These are phyloP conservation scores for Nixonia krombeini DNA, from an alignment of 1,140 invertebrate genomes.

Conservation along the genomic window DNA sequence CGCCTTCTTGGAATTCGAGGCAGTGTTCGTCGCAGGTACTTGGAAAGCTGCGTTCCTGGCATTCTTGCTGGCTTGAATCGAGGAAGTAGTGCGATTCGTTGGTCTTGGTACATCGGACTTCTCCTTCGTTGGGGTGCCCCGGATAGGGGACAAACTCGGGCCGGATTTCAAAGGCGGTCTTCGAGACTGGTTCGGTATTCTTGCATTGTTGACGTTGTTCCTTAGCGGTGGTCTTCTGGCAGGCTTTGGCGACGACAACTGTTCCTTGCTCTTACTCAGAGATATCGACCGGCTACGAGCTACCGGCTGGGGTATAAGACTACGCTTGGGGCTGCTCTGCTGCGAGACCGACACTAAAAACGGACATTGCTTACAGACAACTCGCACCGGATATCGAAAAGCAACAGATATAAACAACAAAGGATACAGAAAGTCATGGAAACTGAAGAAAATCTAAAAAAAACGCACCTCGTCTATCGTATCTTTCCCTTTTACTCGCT, in stretches of 20 bases:
- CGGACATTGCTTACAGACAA: too few relatives aligned
- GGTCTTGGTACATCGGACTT: slow-evolving; percentile 14
- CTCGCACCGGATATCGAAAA: too few relatives aligned
- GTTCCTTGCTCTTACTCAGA: slow-evolving; percentile 53
- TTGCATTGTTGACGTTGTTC: slow-evolving; percentile 36
- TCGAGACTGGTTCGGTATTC: slow-evolving; percentile 14
- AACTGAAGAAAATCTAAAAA: background rate
- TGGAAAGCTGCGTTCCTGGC: slow-evolving; percentile 6
- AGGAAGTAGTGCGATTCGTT: slow-evolving; percentile 5
- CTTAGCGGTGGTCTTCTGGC: slow-evolving; percentile 46
- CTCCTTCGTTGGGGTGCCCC: slow-evolving; percentile 60
- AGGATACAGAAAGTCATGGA: background rate
- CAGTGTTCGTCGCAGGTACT: slow-evolving; percentile 21
- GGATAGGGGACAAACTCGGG: slow-evolving; percentile 58
- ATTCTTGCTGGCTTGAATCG: slow-evolving; percentile 22
- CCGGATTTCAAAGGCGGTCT: slow-evolving; percentile 18
- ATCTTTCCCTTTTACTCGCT: slow-evolving; percentile 26
- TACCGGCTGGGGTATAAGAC: slow-evolving; percentile 63
- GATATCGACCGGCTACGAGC: slow-evolving; percentile 57
- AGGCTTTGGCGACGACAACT: slow-evolving; percentile 51
- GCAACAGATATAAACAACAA: too few relatives aligned
- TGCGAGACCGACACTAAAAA: slow-evolving; percentile 63
- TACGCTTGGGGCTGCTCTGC: slow-evolving; percentile 64
- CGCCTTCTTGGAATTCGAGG: slow-evolving; percentile 16
- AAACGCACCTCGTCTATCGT: slow-evolving; percentile 53